Evolutionary conservation across 1,140 invertebrate genomes (phyloP), one percentile per base, ranked within the genome.

Genomic region (Ditylenchus dipsaci): DNA sequence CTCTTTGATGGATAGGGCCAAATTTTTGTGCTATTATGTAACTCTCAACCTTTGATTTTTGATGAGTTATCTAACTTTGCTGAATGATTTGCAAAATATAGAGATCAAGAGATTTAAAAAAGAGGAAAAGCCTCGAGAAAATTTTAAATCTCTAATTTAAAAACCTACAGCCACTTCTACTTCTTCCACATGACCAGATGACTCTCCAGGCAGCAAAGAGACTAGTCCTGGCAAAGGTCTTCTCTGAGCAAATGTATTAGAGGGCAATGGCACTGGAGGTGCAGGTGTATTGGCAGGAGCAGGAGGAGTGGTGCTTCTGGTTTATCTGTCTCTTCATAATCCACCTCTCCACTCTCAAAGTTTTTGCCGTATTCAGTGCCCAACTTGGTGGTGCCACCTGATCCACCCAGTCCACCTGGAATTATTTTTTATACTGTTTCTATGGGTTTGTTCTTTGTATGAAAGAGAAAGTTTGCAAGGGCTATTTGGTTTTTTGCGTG

Each of bases 311-410:
- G 66, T 9, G 43, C 26, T 13, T 15, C 29, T 71, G 27, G 21
- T n/a, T 59, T 33, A 30, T 49, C 56, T 23, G 29, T 61, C 1
- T 15, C 27, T 64, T n/a, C 62, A 45, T 27, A 19, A 21, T 21
- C 38, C 0, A 21, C 57, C 47, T 77, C 72, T 7, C 49, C 47
- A 13, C 73, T 77, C 13, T 42, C 61, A 33, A 74, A 76, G 17
- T 74, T 65, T 43, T 68, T 74, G 21, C 72, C 72, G 33, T 76
- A 74, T 30, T 74, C 72, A 27, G 49, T 68, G 15, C 72, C 73
- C 29, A 74, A 43, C 33, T 74, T 63, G 23, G 26, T 69, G 23
- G n/a, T 30, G 17, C 23, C 21, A 8, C 8, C 29, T 21, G 7
- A 19, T 27, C 43, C 43, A 19, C 21, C 42, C 19, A 65, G 29